phyloP scores from a whole-genome alignment of 2,888 invertebrate genomes.

The Lysandra bellargus region DNA sequence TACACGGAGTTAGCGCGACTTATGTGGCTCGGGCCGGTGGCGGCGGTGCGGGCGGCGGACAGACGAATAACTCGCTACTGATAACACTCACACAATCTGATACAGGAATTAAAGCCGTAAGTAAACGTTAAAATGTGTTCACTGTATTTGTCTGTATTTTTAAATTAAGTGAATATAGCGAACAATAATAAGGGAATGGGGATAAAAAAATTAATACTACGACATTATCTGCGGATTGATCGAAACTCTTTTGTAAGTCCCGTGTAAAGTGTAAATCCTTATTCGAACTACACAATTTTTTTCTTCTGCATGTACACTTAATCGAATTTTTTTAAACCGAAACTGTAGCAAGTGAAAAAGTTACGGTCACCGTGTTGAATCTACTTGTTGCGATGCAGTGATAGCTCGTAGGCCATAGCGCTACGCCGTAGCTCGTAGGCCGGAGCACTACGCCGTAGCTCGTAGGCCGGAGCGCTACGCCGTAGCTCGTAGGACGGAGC shows the following conservation, averaged over 20 bases:
- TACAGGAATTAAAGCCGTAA: not conserved
- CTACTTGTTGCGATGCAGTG: not conserved
- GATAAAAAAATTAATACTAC: not conserved
- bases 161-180: not conserved
- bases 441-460: not conserved
- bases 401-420: not conserved
- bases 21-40: not conserved
- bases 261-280: too few relatives aligned
- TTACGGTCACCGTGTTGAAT: too few relatives aligned
- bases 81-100: not conserved
- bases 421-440: too few relatives aligned
- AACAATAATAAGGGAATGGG: not conserved
- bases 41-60: not conserved
- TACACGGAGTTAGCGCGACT: not conserved
- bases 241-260: too few relatives aligned
- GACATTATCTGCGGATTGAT: too few relatives aligned
- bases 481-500: too few relatives aligned
- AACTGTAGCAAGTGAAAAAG: too few relatives aligned
- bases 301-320: too few relatives aligned
- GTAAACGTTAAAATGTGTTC: not conserved
- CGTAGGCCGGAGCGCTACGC: too few relatives aligned
- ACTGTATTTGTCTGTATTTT: not conserved
- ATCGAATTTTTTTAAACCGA: too few relatives aligned
- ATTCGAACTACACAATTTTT: too few relatives aligned
- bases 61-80: slow-evolving; percentile 9